These are phyloP conservation scores for Melanotaenia boesemani DNA, from an alignment of 2,797 vertebrate genomes.

Conservation along the genomic window DNA sequence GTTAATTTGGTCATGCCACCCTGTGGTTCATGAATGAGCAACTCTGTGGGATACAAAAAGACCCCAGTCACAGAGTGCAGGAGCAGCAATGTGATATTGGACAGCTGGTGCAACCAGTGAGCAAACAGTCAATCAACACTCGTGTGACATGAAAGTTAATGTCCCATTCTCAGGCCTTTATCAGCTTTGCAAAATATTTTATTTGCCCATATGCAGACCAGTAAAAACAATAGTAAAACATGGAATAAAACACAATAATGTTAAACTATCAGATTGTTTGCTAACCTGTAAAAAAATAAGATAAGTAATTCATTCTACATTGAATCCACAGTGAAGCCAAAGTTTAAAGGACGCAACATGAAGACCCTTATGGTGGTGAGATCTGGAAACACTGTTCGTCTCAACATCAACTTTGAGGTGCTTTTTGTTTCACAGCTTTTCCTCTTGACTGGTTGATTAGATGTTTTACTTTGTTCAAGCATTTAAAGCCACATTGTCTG, in stretches of 20 bases:
- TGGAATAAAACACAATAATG: background rate
- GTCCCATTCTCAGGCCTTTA: background rate
- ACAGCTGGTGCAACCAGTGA: constrained; percentile 3
- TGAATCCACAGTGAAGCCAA: constrained; percentile 84
- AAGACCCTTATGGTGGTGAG: constrained; percentile 84
- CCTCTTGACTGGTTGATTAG: background rate
- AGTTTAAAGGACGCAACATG: constrained; percentile 81
- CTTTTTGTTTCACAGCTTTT: background rate
- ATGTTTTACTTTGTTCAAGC: background rate
- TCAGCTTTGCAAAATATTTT: background rate
- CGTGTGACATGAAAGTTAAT: background rate
- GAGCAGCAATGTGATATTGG: background rate
- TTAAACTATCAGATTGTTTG: background rate
- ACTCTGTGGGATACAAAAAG: constrained; percentile 6
- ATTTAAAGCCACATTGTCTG: background rate
- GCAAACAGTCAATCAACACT: background rate
- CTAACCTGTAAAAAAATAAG: background rate
- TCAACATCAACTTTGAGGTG: constrained; percentile 89
- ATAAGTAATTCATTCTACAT: background rate
- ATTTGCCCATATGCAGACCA: too few species aligned
- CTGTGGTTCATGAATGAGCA: background rate
- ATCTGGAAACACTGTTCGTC: constrained; percentile 84
- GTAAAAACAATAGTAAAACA: background rate
- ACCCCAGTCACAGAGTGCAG: background rate
- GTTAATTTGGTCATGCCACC: constrained; percentile 2